A percentile compares a stretch with the other conserved stretches of the same genome.
Evolutionary conservation across 2,888 invertebrate genomes (phyloP).

Genomic region (Aproaerema taeniolella): DNA sequence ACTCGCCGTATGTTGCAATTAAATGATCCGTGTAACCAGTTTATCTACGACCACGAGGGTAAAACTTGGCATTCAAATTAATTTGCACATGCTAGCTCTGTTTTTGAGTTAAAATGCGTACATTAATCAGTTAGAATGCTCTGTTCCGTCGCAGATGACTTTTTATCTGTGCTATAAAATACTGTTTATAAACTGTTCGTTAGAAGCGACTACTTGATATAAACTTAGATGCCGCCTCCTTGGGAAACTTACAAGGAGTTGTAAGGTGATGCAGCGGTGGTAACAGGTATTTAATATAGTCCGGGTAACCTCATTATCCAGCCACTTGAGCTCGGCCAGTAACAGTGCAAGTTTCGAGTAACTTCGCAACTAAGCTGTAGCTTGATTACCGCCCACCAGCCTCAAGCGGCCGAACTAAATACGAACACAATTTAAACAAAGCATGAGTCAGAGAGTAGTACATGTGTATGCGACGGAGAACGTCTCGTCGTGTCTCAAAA

Average conservation of each 20-base stretch:
- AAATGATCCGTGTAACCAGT: conserved; percentile 11
- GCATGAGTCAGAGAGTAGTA: conserved; percentile 28
- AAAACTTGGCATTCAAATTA: conserved; percentile 5
- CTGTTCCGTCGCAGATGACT: too few relatives aligned
- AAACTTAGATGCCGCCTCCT: too few relatives aligned
- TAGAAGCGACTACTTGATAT: too few relatives aligned
- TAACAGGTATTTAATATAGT: conserved; percentile 12
- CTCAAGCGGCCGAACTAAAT: conserved; percentile 2
- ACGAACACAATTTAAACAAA: conserved; percentile 15
- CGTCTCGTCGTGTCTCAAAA: conserved; percentile 24
- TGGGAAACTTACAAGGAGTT: too few relatives aligned
- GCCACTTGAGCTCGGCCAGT: conserved; percentile 17
- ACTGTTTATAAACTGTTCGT: conserved; percentile 6
- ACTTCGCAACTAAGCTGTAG: conserved; percentile 10
- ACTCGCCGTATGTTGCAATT: conserved; percentile 10
- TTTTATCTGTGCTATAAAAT: not conserved
- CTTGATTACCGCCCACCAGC: conserved; percentile 7
- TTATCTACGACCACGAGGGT: conserved; percentile 6
- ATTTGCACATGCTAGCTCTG: conserved; percentile 3
- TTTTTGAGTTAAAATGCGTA: too few relatives aligned
- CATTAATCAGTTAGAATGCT: too few relatives aligned
- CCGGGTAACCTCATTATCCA: conserved; percentile 16
- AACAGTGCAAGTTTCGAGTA: conserved; percentile 15
- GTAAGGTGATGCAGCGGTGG: too few relatives aligned
- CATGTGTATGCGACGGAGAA: conserved; percentile 36